Evolutionary conservation across 2,113 vertebrate species (phyloP), one percentile per base, ranked within the genome.

Genomic region (Calidris pygmaea): DNA sequence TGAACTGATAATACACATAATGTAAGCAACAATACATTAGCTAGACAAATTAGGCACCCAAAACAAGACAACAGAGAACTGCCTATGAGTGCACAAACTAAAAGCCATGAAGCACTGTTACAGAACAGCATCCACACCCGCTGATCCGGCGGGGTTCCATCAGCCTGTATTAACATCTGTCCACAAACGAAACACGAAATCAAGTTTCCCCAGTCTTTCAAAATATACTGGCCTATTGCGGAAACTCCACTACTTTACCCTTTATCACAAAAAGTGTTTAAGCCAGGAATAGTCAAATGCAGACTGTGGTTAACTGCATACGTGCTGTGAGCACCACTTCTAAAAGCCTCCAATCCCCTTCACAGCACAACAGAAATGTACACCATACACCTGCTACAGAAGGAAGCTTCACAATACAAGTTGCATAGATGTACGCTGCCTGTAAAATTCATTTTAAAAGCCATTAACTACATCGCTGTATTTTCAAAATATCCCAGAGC

Each of bases 111-210:
- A 75, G 24, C 2, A 0, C 62, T 2, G 0, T 22, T 81, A 56
- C 24, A 9, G 32, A 91, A 62, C 0, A 0, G 50, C 56, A 74
- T 7, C 43, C 0, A 1, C 8, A 10, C 37, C 22, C 6, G 10
- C 11, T 0, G 1, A 55, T 12, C 48, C 11, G 7, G 14, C 6
- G 35, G 17, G 60, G 23, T 79, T 53, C 50, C 27, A 43, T 1
- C 59, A 11, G 11, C 29, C 34, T 2, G 6, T 17, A 53, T 18
- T 9, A 74, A 29, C 6, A 29, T 3, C 48, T 43, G 5, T 19
- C 17, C 58, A 26, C 5, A 22, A 82, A 60, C 6, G 43, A 52
- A 47, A 68, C 1, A 0, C 6, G 27, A 56, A 65, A 68, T 21
- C 35, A 24, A 6, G 22, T 20, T 62, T 77, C 23, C 34, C 22